Base-by-base conservation (phyloP, 2,888 invertebrate species). In the Colostygia pectinataria region DNA sequence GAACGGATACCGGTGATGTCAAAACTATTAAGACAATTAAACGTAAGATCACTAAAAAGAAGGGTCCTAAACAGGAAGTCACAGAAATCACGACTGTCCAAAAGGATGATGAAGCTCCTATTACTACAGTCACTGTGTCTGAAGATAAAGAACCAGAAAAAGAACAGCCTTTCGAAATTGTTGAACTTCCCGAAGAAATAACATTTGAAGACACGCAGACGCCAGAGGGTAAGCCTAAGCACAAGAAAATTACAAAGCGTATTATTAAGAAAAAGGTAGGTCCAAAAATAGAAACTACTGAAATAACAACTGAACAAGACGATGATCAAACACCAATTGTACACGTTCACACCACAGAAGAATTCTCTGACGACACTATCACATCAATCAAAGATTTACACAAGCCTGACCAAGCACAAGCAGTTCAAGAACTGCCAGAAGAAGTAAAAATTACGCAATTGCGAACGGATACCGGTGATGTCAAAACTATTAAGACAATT, bases 401-500 rank as follows among this genome's bases (percentile, higher is more conserved):
- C 6, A 53, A 42, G 37, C 45, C 46, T 7, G 47, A 66, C 53
- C 68, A 55, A 38, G 68, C 67, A 37, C 42, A 70, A 45, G 71
- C 83, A 0, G 27, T 63, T 1, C 53, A 60, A 37, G 62, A 64
- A 13, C 7, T 27, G 9, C 39, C 55, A 23, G 12, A 47, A 49
- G 34, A 53, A 4, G 55, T 59, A 1, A 28, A 55, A 61, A 57
- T 64, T 0, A 47, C 80, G 4, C 78, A 84, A 61, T 77, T 83
- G 9, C 66, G 70, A n/a, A 80, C 82, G 2, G 53, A 70, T 27
- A 61, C 71, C 56, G 75, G 73, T 1, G 74, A 71, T 55, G 75
- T 74, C 2, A 37, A 44, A 48, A 61, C 79, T 65, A 66, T 74
- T 0, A 78, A 80, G 47, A 66, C 2, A 0, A 59, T 65, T 1